Conservation (phyloP, 2,113 vertebrate species). For the Brachypodius melanocephalos region DNA sequence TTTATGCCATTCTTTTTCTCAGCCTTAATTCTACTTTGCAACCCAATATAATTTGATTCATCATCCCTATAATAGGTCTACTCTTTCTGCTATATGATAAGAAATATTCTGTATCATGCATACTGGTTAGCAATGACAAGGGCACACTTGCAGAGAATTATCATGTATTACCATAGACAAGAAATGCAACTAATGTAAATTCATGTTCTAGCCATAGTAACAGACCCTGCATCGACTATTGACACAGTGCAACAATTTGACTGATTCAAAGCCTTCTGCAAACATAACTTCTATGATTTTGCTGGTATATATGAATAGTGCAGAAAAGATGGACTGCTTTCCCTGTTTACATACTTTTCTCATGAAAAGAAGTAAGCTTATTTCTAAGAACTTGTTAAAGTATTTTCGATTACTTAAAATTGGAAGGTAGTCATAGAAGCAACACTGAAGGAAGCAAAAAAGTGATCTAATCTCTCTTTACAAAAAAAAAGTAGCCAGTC, state of each 20-base stretch:
- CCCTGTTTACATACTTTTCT: background rate
- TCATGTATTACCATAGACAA: background rate
- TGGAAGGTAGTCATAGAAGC: background rate
- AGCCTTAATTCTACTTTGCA: background rate
- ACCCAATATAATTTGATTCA: background rate
- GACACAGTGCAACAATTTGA: background rate
- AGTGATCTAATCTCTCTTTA: background rate
- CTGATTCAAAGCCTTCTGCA: background rate
- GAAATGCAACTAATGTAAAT: background rate
- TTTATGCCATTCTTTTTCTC: background rate
- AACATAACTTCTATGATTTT: background rate
- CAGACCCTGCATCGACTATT: background rate
- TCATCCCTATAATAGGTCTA: background rate
- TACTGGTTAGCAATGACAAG: background rate
- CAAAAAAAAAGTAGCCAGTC: background rate
- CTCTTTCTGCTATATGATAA: background rate
- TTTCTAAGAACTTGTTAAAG: background rate
- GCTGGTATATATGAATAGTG: background rate
- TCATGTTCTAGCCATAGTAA: background rate
- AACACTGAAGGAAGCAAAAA: background rate
- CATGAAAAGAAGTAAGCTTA: background rate
- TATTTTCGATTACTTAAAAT: background rate
- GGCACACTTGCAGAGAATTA: background rate
- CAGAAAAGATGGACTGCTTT: background rate
- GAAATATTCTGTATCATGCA: background rate